These are phyloP conservation scores for Pelmatolapia mariae DNA, from an alignment of 2,113 vertebrate species.

Conservation along the genomic window DNA sequence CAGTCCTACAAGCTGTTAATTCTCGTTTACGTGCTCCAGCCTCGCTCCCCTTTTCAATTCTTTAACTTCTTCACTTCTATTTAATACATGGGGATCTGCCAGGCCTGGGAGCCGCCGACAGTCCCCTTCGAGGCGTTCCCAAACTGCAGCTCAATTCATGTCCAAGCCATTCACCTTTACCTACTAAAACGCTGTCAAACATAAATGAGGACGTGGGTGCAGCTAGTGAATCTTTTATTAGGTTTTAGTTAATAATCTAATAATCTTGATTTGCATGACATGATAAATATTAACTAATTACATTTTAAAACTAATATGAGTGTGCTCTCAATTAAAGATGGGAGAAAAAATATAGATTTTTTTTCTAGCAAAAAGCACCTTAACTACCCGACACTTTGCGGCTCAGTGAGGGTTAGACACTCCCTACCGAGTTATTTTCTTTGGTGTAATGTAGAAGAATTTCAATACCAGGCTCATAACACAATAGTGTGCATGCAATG, in stretches of 20 bases:
- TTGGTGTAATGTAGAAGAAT: background rate
- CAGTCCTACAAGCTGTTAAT: background rate
- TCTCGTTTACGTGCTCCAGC: background rate
- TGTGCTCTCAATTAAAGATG: background rate
- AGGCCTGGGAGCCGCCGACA: background rate
- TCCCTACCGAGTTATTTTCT: background rate
- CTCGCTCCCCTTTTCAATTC: background rate
- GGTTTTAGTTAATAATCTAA: background rate
- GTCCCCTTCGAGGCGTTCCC: background rate
- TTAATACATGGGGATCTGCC: background rate
- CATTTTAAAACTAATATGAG: background rate
- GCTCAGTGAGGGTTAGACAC: background rate
- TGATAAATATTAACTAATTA: background rate
- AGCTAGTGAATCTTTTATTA: background rate
- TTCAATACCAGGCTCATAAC: slow-evolving; percentile 1
- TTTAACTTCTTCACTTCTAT: background rate
- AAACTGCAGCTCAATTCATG: background rate
- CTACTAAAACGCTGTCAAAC: no score
- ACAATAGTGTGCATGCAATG: background rate
- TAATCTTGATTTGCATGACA: background rate
- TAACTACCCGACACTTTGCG: background rate
- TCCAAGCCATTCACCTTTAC: no score
- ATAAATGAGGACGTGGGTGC: no score
- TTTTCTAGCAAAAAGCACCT: background rate
- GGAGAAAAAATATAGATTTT: background rate